phyloP scores from a whole-genome alignment of 1,140 invertebrate species.

The Lasioglossum baleicum region DNA sequence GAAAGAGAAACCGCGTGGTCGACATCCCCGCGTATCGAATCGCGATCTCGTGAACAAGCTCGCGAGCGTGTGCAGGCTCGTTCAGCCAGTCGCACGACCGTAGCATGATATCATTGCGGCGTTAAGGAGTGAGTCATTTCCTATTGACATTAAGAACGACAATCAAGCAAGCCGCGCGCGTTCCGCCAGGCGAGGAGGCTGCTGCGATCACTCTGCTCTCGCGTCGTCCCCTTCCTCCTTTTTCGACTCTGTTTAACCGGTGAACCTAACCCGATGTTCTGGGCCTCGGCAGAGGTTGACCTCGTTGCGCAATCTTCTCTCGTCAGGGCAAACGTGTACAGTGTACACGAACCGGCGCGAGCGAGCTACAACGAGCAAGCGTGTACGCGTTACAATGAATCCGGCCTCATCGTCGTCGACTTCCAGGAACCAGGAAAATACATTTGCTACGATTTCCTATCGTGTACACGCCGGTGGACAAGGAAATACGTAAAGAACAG shows the following conservation, averaged over 20 bases:
- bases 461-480: not conserved
- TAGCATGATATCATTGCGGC: slow-evolving; percentile 62
- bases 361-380: too few species aligned
- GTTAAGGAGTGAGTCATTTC: slow-evolving; percentile 68
- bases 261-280: slow-evolving; percentile 34
- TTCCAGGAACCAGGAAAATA: slow-evolving; percentile 23
- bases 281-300: slow-evolving; percentile 39
- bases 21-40: slow-evolving; percentile 47
- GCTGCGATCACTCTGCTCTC: not conserved
- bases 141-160: slow-evolving; percentile 67
- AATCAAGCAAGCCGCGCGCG: slow-evolving; percentile 46
- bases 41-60: slow-evolving; percentile 45
- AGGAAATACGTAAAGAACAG: not conserved
- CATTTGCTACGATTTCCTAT: slow-evolving; percentile 25
- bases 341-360: not conserved
- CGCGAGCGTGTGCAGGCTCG: slow-evolving; percentile 1
- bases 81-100: slow-evolving; percentile 29
- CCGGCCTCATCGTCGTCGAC: slow-evolving; percentile 23
- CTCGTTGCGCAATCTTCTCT: slow-evolving; percentile 61
- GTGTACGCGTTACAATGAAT: slow-evolving; percentile 38
- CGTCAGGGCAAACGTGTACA: slow-evolving; percentile 2
- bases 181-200: slow-evolving; percentile 11
- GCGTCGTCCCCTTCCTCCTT: not conserved
- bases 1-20: slow-evolving; percentile 13
- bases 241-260: slow-evolving; percentile 30